Evolutionary conservation across 1,140 invertebrate genomes (phyloP).

Genomic region (Plectus sambesii): DNA sequence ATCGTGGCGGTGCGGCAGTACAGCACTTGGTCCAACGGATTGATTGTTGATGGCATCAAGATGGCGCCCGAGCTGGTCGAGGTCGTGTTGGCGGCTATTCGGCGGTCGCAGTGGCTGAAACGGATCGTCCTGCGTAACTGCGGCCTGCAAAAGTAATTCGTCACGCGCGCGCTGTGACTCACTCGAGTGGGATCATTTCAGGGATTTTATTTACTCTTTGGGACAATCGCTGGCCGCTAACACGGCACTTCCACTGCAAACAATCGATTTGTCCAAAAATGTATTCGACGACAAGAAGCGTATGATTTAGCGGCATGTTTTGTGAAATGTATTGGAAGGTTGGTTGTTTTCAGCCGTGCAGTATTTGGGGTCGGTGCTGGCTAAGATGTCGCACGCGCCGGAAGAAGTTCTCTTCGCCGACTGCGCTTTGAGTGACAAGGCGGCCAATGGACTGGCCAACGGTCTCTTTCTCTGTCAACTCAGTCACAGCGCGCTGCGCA

Average conservation of each 20-base stretch:
- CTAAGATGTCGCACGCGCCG: constrained; percentile 24
- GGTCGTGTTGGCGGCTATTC: constrained; percentile 32
- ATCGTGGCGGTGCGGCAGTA: constrained; percentile 40
- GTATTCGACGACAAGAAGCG: constrained; percentile 41
- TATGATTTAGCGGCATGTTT: constrained; percentile 3
- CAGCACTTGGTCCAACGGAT: constrained; percentile 38
- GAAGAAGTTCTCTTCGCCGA: constrained; percentile 29
- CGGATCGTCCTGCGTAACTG: constrained; percentile 33
- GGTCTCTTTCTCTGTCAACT: constrained; percentile 24
- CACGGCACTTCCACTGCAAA: constrained; percentile 30
- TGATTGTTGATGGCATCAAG: constrained; percentile 31
- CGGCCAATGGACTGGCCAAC: constrained; percentile 20
- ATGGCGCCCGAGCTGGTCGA: constrained; percentile 38
- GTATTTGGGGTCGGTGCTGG: constrained; percentile 26
- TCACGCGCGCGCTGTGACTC: too few relatives aligned
- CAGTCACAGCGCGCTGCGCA: constrained; percentile 25
- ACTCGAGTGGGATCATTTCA: too few relatives aligned
- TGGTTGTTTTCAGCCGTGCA: constrained; percentile 23
- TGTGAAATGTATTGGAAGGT: constrained; percentile 3
- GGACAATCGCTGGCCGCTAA: constrained; percentile 26
- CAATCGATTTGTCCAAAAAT: constrained; percentile 33
- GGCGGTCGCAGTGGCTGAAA: constrained; percentile 34
- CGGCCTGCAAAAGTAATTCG: constrained; percentile 31
- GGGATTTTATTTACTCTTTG: constrained; percentile 36
- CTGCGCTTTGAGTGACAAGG: constrained; percentile 36